Evolutionary conservation across 1,140 invertebrate genomes (phyloP), one percentile per base, ranked within the genome.

Genomic region (Lordiphosa mommai): DNA sequence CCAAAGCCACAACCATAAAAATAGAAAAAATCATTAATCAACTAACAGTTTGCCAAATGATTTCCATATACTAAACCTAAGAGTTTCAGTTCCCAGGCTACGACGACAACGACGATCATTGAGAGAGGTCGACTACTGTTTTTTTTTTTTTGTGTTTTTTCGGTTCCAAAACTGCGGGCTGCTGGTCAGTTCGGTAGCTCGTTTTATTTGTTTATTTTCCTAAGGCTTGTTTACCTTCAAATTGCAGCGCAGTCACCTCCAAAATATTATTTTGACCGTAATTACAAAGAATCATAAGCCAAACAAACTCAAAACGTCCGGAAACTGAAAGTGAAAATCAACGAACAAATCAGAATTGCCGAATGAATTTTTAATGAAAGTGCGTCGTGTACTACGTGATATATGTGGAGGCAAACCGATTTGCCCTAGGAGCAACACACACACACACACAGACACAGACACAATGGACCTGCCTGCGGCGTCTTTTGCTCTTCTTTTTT

Each of bases 241-340:
- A 66, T 56, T 43, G 48, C 38, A 30, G 46, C 20, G 37, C 40
- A 63, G 37, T 29, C 13, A 33, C 53, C 57, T 32, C 44, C 56
- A 51, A 48, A 88, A 88, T 88, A 88, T 88, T 88, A 86, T 88
- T 87, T 88, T 88, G 86, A 84, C 86, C 86, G 86, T 88, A 87
- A 88, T 88, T 88, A 76, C 69, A 63, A 20, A 47, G 33, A 41
- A 12, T 65, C 32, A 55, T 40, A 51, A 27, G 23, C 23, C 23
- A 57, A 13, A 56, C 29, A 55, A 47, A 58, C 9, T 30, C 36
- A 64, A 58, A 59, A 51, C 34, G 36, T 49, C 71, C 73, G 67
- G 72, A 74, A 74, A 76, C 44, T 66, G 64, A 79, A 84, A 79
- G 44, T 56, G 40, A 71, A 77, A 74, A 27, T 57, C 32, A 64